Evolutionary conservation across 1,140 invertebrate species (phyloP).

Genomic region (Bombus pyrosoma): DNA sequence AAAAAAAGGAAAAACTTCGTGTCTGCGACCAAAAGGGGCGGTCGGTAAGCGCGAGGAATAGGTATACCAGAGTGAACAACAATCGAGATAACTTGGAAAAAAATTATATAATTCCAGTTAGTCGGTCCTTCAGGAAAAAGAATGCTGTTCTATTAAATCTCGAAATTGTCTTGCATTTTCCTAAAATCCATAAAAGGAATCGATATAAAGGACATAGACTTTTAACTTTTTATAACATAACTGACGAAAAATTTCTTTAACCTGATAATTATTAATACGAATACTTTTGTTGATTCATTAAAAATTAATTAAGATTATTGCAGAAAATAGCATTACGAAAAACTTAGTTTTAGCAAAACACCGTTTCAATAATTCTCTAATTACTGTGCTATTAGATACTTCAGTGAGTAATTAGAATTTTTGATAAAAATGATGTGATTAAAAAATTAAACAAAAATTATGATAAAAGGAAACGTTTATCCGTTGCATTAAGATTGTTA

Average conservation of each 20-base stretch:
- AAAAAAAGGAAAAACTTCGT: slow-evolving; percentile 31
- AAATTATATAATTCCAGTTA: slow-evolving; percentile 1
- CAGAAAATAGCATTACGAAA: no score
- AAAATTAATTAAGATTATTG: no score
- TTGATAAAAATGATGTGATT: no score
- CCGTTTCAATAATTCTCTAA: no score
- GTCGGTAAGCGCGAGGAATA: background rate
- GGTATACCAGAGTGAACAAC: background rate
- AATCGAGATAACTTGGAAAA: slow-evolving; percentile 6
- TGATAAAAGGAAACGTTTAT: no score
- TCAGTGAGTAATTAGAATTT: no score
- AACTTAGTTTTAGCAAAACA: background rate
- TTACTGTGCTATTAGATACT: no score
- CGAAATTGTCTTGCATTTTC: background rate
- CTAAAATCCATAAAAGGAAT: background rate
- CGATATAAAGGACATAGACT: background rate
- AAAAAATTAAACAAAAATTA: no score
- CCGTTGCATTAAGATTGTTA: no score
- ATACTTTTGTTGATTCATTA: background rate
- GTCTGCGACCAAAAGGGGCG: slow-evolving; percentile 23
- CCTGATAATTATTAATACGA: background rate
- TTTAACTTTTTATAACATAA: background rate
- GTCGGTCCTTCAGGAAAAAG: no score
- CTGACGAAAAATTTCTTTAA: background rate
- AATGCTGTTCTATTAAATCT: no score